phyloP scores from a whole-genome alignment of 2,888 invertebrate genomes.

The Hirtodrosophila trivittata region DNA sequence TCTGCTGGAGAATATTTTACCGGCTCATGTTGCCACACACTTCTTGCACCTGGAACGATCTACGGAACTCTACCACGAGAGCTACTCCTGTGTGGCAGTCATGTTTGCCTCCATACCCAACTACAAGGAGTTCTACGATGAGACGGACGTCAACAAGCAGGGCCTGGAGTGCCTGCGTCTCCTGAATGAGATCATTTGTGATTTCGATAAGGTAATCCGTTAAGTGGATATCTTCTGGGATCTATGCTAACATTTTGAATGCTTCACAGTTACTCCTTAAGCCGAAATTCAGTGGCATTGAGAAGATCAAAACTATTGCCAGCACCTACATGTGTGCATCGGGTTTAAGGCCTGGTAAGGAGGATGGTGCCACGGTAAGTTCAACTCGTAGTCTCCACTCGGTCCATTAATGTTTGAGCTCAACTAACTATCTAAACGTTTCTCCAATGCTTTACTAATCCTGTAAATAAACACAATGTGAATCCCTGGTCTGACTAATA shows the following conservation, averaged over 20 bases:
- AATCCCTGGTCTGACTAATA: conserved; percentile 44
- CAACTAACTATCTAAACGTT: conserved; percentile 21
- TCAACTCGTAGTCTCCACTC: neutral
- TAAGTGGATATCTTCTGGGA: neutral
- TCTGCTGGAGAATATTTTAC: conserved; percentile 96
- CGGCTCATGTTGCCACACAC: conserved; percentile 97
- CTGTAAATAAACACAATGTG: conserved; percentile 59
- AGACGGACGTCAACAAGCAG: conserved; percentile 98
- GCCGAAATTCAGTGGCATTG: conserved; percentile 97
- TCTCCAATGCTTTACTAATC: conserved; percentile 64
- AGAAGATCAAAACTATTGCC: conserved; percentile 99
- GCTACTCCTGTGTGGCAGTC: conserved; percentile 96
- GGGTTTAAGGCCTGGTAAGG: conserved; percentile 94
- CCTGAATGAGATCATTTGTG: conserved; percentile 98
- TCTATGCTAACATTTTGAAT: neutral
- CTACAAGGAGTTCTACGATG: conserved; percentile 98
- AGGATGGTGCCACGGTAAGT: conserved; percentile 88
- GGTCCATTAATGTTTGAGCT: neutral
- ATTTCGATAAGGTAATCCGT: conserved; percentile 98
- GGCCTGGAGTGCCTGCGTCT: conserved; percentile 96
- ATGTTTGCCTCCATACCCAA: conserved; percentile 99
- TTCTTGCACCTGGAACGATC: conserved; percentile 88
- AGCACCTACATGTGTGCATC: conserved; percentile 99
- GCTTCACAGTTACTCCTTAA: conserved; percentile 89
- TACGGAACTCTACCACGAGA: conserved; percentile 96